phyloP scores from a whole-genome alignment of 2,888 invertebrate species.

The Nemotelus nigrinus region DNA sequence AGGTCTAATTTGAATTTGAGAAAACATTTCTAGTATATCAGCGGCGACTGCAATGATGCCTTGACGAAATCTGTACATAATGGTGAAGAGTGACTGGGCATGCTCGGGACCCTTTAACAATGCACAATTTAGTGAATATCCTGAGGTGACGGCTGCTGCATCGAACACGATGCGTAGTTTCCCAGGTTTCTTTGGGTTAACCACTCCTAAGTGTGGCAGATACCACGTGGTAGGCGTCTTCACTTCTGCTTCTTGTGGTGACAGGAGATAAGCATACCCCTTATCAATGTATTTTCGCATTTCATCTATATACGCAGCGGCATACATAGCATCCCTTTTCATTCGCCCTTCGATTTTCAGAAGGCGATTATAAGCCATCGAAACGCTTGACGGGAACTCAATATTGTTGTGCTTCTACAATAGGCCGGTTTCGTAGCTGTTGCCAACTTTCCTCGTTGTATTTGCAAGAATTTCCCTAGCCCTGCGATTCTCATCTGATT shows the following conservation, averaged over 20 bases:
- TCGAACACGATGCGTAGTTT: constrained; percentile 57
- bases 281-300: not conserved
- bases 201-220: constrained; percentile 48
- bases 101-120: constrained; percentile 56
- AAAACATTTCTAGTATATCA: constrained; percentile 59
- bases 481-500: constrained; percentile 1
- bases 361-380: constrained; percentile 43
- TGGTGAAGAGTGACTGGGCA: constrained; percentile 53
- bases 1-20: constrained; percentile 54
- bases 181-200: constrained; percentile 54
- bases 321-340: constrained; percentile 43
- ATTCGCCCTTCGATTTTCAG: constrained; percentile 28
- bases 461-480: constrained; percentile 10
- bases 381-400: constrained; percentile 33
- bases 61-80: constrained; percentile 56
- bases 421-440: constrained; percentile 32
- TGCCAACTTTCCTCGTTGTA: constrained; percentile 33
- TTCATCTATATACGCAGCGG: not conserved
- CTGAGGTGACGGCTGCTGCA: constrained; percentile 54
- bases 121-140: constrained; percentile 54
- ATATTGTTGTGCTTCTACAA: not conserved
- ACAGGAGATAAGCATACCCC: not conserved
- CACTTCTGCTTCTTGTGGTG: too few species aligned
- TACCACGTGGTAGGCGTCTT: constrained; percentile 36
- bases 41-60: constrained; percentile 47